Base-by-base conservation (phyloP, 2,797 vertebrate genomes). In the Chloroceryle inda region DNA sequence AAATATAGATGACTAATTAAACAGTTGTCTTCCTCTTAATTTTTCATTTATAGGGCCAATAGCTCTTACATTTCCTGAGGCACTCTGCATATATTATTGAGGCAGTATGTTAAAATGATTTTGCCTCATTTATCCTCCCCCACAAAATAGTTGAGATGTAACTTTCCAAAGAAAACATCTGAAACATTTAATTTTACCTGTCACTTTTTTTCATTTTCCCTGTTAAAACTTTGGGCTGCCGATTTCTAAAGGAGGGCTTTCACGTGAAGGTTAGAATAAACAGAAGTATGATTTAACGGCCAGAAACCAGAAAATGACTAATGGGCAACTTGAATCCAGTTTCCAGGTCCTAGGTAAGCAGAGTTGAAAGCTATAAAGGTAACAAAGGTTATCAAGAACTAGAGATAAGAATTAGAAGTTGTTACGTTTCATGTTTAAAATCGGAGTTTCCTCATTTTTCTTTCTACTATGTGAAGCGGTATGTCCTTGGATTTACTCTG, bases 151-250 rank as follows among this genome's bases (percentile, higher is more conserved):
- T 21, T 95, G 83, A 95, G 94, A 96, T 91, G 88, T 95, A 90
- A 93, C 88, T 95, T 95, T 96, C 94, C 96, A 96, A 95, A 87
- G 89, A 95, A 96, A 97, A 96, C 88, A 92, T 95, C 93, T 96
- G 93, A 97, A 96, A 85, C 95, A 94, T 95, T 96, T 95, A 96
- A 96, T 97, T 97, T 95, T 96, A 94, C 91, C 91, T 96, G 96
- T 96, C 96, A 96, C 63, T 52, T 50, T 85, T 92, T n/a, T 97
- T 96, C 79, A 0, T 93, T 96, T 96, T 89, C 81, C 84, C 92
- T 62, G 92, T 94, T 97, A 94, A 97, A 95, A 92, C 91, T 77
- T 40, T 61, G 95, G 74, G 79, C 94, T 88, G 77, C 85, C 75
- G 64, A 29, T 97, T 98, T 97, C 92, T 95, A 96, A 69, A 15